phyloP scores from a whole-genome alignment of 2,888 invertebrate species.

The Busseola fusca region DNA sequence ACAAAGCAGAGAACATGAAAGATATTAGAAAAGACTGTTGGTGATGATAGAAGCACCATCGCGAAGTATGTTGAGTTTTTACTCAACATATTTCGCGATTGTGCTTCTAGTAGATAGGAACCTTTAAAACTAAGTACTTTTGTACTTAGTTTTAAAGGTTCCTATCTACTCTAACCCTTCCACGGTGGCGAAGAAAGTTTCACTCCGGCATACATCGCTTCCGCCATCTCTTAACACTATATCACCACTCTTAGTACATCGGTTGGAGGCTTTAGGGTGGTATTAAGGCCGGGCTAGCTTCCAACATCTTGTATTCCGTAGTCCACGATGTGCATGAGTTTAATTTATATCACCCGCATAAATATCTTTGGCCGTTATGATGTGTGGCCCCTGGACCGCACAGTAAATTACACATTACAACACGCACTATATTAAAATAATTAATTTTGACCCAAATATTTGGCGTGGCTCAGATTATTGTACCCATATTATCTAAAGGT shows the following conservation, averaged over 20 bases:
- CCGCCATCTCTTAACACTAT: slow-evolving; percentile 40
- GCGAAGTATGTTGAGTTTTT: background rate
- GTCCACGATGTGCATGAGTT: slow-evolving; percentile 71
- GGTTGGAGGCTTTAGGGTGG: slow-evolving; percentile 66
- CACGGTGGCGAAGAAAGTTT: background rate
- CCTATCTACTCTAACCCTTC: background rate
- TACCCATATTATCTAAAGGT: slow-evolving; percentile 53
- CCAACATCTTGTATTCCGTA: slow-evolving; percentile 83
- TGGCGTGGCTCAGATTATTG: slow-evolving; percentile 64
- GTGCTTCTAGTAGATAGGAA: too few relatives aligned
- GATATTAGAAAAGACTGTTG: background rate
- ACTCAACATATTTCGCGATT: too few relatives aligned
- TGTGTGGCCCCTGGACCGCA: slow-evolving; percentile 65
- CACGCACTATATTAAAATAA: slow-evolving; percentile 72
- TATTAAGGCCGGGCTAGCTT: slow-evolving; percentile 82
- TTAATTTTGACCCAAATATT: slow-evolving; percentile 70
- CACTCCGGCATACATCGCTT: slow-evolving; percentile 8
- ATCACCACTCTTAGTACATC: slow-evolving; percentile 44
- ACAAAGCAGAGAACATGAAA: background rate
- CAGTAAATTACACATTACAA: slow-evolving; percentile 74
- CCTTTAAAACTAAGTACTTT: too few relatives aligned
- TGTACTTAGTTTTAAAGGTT: too few relatives aligned
- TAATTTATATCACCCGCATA: slow-evolving; percentile 82
- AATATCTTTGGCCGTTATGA: slow-evolving; percentile 78
- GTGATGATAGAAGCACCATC: too few relatives aligned